Evolutionary conservation across 35 echinoderm and acorn worm species (phyloP).

Genomic region (Stichopus chloronotus): DNA sequence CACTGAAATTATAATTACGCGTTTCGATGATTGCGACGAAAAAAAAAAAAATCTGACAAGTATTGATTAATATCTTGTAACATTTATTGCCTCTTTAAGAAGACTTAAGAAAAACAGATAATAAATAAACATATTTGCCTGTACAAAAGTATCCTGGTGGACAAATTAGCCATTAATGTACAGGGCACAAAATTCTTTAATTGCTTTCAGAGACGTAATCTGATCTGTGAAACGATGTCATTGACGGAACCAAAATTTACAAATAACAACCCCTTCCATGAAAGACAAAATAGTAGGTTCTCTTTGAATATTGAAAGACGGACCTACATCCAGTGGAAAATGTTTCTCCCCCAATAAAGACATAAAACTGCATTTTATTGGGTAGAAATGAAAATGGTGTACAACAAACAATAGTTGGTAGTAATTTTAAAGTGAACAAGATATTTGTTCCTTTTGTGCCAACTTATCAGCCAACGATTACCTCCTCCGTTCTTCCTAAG

Average conservation of each 20-base stretch:
- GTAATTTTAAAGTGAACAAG: too few relatives aligned
- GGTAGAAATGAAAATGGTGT: too few relatives aligned
- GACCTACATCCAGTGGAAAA: not conserved
- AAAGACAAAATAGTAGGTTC: constrained; percentile 28
- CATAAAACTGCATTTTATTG: not conserved
- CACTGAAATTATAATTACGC: too few relatives aligned
- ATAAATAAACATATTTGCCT: constrained; percentile 47
- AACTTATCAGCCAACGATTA: too few relatives aligned
- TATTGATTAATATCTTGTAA: constrained; percentile 19
- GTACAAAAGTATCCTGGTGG: constrained; percentile 37
- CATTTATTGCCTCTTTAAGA: constrained; percentile 49
- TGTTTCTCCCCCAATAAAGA: not conserved
- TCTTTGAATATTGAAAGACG: not conserved
- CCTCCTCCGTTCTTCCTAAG: too few relatives aligned
- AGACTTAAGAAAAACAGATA: constrained; percentile 7
- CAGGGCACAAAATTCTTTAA: not conserved
- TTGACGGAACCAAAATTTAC: constrained; percentile 38
- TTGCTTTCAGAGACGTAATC: not conserved
- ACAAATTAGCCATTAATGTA: not conserved
- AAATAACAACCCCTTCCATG: constrained; percentile 30
- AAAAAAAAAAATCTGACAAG: not conserved
- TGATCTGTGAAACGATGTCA: not conserved
- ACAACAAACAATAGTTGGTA: too few relatives aligned
- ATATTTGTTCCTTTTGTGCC: too few relatives aligned
- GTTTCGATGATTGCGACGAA: not conserved